These are phyloP conservation scores for Bufotes viridis DNA, from an alignment of 2,797 vertebrate species.

Conservation along the genomic window DNA sequence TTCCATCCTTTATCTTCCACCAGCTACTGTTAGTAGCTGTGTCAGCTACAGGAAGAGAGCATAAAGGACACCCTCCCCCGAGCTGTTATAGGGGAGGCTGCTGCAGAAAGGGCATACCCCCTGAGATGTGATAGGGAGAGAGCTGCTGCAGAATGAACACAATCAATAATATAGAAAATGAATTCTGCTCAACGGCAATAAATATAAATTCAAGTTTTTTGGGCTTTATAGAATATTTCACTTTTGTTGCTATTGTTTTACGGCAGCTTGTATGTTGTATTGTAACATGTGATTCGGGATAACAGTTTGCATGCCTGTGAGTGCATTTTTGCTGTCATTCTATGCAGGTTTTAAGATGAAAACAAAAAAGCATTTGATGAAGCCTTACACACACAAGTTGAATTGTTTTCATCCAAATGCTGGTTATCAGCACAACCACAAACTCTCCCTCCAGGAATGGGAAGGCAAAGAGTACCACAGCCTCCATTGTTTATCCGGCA, in stretches of 20 bases:
- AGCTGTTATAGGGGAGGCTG: too few species aligned
- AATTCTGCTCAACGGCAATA: not conserved
- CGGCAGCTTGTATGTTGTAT: not conserved
- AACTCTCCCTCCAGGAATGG: slow-evolving; percentile 92
- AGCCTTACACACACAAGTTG: slow-evolving; percentile 90
- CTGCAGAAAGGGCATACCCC: too few species aligned
- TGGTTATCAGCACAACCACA: slow-evolving; percentile 98
- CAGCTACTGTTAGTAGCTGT: too few species aligned
- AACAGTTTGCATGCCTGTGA: not conserved
- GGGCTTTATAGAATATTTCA: not conserved
- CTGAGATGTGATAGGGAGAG: too few species aligned
- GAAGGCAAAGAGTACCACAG: slow-evolving; percentile 92
- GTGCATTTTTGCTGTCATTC: not conserved
- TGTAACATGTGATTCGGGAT: not conserved
- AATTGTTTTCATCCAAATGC: slow-evolving; percentile 91
- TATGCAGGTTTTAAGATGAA: slow-evolving; percentile 14
- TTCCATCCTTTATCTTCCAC: too few species aligned
- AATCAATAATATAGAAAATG: not conserved
- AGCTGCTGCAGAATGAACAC: too few species aligned
- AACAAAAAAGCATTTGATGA: slow-evolving; percentile 63
- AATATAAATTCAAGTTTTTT: not conserved
- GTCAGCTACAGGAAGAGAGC: too few species aligned
- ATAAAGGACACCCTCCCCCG: too few species aligned
- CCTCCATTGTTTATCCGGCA: slow-evolving; percentile 96
- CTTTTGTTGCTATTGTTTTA: not conserved